Percentiles rank a stretch among this genome's conserved stretches.
phyloP scores from a whole-genome alignment of 2,797 vertebrate genomes.

The Enteromius thamalakanensis region DNA sequence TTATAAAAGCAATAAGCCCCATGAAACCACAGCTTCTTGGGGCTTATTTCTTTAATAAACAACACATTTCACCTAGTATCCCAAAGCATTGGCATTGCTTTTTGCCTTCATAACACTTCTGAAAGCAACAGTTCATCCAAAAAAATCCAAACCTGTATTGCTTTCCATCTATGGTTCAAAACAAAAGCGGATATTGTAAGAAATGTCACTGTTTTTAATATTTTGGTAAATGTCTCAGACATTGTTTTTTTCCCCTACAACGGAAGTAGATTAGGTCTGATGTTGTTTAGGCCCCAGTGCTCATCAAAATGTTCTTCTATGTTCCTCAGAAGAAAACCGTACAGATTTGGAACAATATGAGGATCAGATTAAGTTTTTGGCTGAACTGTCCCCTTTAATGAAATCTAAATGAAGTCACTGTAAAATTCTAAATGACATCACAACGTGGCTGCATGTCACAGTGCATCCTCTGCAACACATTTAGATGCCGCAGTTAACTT shows the following conservation, averaged over 20 bases:
- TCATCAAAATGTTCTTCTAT: not conserved
- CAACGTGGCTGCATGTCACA: conserved; percentile 39
- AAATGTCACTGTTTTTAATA: not conserved
- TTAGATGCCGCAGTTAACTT: conserved; percentile 10
- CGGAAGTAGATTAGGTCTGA: not conserved
- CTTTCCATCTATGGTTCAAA: not conserved
- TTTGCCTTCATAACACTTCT: not conserved
- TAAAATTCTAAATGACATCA: conserved; percentile 52
- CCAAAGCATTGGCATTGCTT: not conserved
- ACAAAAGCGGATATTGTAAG: not conserved
- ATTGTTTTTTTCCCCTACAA: not conserved
- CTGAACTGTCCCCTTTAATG: not conserved
- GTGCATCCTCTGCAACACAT: conserved; percentile 39
- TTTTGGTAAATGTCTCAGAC: not conserved
- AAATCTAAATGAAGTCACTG: conserved; percentile 1
- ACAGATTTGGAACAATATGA: not conserved
- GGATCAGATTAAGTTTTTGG: not conserved
- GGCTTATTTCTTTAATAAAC: not conserved
- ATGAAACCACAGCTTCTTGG: too few relatives aligned
- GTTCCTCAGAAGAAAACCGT: not conserved
- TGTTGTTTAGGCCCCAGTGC: not conserved
- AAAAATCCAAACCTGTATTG: not conserved
- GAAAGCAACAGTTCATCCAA: not conserved
- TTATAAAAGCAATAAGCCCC: too few relatives aligned
- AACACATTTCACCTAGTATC: not conserved